Percentiles rank a stretch among this genome's conserved stretches.
Conservation (phyloP, 1,140 invertebrate species). For the Plectrocnemia conspersa region DNA sequence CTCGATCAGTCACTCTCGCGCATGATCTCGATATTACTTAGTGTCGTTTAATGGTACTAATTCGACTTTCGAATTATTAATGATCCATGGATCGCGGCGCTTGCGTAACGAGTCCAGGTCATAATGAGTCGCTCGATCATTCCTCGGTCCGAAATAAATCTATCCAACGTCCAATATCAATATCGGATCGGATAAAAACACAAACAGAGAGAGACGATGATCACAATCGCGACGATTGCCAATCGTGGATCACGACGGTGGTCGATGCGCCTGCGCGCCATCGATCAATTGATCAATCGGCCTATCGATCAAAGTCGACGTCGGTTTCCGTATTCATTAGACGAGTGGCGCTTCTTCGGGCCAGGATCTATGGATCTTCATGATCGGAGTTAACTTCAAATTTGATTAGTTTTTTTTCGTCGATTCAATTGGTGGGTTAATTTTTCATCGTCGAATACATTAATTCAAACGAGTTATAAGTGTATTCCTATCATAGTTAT, state of each 20-base stretch:
- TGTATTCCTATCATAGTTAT: no score
- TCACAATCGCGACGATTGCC: conserved; percentile 8
- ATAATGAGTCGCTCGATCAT: neutral
- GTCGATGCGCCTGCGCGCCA: neutral
- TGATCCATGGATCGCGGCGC: neutral
- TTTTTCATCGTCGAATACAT: no score
- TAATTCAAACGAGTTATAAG: no score
- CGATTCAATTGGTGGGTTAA: no score
- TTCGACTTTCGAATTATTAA: neutral
- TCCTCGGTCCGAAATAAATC: neutral
- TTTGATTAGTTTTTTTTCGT: no score
- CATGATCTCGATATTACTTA: no score
- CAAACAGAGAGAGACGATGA: no score
- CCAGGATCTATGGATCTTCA: no score
- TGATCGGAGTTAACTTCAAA: no score
- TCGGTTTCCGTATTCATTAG: conserved; percentile 1
- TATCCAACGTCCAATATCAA: conserved; percentile 1
- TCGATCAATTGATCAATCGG: neutral
- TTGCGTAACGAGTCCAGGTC: neutral
- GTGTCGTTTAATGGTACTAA: conserved; percentile 19
- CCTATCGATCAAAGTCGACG: neutral
- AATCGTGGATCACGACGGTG: neutral
- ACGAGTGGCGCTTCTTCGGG: no score
- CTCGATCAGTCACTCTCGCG: no score
- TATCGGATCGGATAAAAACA: neutral